Conservation (phyloP, 1,140 invertebrate species). For the Nautilus pompilius region DNA sequence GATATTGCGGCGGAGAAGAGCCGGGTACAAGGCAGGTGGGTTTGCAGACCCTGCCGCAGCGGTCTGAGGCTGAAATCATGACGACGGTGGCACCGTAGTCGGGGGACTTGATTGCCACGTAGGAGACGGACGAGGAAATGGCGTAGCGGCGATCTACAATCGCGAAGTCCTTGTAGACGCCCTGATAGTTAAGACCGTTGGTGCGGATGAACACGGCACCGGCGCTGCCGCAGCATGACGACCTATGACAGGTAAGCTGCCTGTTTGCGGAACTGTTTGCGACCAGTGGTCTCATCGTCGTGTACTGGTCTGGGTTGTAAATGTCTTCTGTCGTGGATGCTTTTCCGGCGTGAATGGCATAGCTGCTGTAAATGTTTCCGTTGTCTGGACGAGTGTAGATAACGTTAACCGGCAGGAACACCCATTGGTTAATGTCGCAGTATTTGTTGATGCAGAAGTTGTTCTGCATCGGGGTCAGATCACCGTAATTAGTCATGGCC, state of each 20-base stretch:
- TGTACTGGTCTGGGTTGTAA: too few species aligned
- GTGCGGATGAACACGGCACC: not conserved
- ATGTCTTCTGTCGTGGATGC: too few species aligned
- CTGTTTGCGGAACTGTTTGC: too few species aligned
- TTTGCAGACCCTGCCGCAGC: conserved; percentile 16
- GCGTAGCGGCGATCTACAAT: not conserved
- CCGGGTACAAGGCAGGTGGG: conserved; percentile 14
- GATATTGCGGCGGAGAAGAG: conserved; percentile 12
- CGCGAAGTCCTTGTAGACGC: not conserved
- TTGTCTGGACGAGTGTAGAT: not conserved
- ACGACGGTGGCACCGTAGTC: not conserved
- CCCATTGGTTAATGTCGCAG: not conserved
- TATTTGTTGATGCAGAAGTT: not conserved
- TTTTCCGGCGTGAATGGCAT: too few species aligned
- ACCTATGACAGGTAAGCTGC: too few species aligned
- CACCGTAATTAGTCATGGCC: not conserved
- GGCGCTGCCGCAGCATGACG: not conserved
- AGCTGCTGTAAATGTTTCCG: too few species aligned
- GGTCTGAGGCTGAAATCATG: conserved; percentile 17
- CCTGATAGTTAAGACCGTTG: not conserved
- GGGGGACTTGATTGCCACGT: not conserved
- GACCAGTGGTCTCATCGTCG: too few species aligned
- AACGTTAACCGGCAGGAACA: not conserved
- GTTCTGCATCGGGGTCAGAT: not conserved
- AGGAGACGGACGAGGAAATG: not conserved